phyloP scores from a whole-genome alignment of 2,888 invertebrate genomes.

The Nemapogon koenigi region DNA sequence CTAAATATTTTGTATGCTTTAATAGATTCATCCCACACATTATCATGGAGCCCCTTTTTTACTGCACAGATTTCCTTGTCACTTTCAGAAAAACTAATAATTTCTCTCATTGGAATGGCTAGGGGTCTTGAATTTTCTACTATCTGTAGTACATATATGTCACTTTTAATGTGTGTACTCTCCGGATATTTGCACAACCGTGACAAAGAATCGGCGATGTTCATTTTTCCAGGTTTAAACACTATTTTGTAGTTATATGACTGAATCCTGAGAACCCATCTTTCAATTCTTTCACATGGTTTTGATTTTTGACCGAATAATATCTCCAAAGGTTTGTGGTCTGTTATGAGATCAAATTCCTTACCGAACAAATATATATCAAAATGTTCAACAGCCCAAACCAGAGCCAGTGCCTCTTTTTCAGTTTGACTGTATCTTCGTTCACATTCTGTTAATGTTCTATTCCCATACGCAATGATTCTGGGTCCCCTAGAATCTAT shows the following conservation, averaged over 20 bases:
- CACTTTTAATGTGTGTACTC: not conserved
- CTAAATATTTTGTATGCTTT: too few relatives aligned
- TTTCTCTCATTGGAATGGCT: constrained; percentile 4
- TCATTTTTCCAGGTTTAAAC: constrained; percentile 18
- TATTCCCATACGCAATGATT: constrained; percentile 33
- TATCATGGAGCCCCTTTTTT: too few relatives aligned
- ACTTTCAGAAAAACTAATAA: too few relatives aligned
- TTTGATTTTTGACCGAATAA: constrained; percentile 21
- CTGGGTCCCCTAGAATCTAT: constrained; percentile 17
- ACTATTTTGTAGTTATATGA: too few relatives aligned
- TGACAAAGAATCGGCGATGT: constrained; percentile 25
- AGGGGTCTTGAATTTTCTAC: constrained; percentile 5
- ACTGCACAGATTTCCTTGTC: too few relatives aligned
- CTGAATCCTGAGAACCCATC: too few relatives aligned
- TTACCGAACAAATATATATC: constrained; percentile 32
- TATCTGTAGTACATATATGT: constrained; percentile 2
- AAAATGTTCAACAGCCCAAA: constrained; percentile 29
- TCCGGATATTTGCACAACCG: constrained; percentile 13
- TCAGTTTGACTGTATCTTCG: constrained; percentile 25
- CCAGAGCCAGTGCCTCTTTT: constrained; percentile 21
- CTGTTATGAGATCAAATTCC: constrained; percentile 26
- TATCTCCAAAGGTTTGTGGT: constrained; percentile 23
- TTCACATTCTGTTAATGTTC: constrained; percentile 27
- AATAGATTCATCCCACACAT: too few relatives aligned
- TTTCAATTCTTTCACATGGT: constrained; percentile 21